Evolutionary conservation across 2,797 vertebrate genomes (phyloP), one percentile per base, ranked within the genome.

Genomic region (Liparis tanakae): DNA sequence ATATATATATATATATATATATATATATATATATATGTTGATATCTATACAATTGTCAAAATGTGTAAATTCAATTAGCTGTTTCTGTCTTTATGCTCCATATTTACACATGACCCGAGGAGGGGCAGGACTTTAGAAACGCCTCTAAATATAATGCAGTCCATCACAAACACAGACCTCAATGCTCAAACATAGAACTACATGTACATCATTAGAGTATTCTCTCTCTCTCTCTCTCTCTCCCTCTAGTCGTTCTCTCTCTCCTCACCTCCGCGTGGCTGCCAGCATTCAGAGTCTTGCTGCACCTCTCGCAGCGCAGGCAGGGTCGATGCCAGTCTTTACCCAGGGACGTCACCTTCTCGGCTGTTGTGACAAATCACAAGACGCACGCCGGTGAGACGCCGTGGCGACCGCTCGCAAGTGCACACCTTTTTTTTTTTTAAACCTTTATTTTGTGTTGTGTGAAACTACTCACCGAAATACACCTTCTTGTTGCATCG

Each of bases 271-370:
- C 98, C 0, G 98, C 98, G 0, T 99, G 98, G 73, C 98, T 94
- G 7, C 98, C 98, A 0, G 98, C 93, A 55, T 96, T 92, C 89
- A 99, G 94, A 0, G 98, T 99, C 94, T 99, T 99, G 73, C 94
- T 95, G 84, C 98, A 99, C 76, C 97, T 94, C 90, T 99, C 97
- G 0, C 97, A 99, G 85, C 98, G 96, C 87, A 99, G 94, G 75
- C 98, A 99, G n/a, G 98, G 97, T 15, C 98, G 95, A 87, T 99
- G 98, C 98, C 98, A 99, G 93, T 99, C 98, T 81, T 99, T 98
- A 34, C 98, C 98, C 90, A 99, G 94, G 0, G 98, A 99, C 0
- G 98, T 99, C 93, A 99, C 97, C 94, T 99, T 99, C 93, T 99
- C 97, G 0, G 98, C 98, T 99, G 76, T 30, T 10, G 22, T 12